Conservation (phyloP, 2,797 vertebrate species). For the Enteromius viviparus region DNA sequence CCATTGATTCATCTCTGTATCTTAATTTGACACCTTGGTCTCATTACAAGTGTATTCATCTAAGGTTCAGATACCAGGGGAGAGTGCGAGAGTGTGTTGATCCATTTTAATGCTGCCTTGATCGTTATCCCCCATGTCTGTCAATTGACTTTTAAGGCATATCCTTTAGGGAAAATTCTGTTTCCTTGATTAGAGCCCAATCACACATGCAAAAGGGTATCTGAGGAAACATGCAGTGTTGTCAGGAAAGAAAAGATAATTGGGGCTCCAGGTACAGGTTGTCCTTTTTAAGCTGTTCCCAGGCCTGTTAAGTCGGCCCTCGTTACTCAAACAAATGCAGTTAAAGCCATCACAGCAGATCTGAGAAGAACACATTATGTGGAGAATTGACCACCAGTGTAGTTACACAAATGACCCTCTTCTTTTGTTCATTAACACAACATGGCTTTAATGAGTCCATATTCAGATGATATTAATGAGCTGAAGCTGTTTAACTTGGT, state of each 20-base stretch:
- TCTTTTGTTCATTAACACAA: slow-evolving; percentile 25
- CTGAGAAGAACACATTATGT: slow-evolving; percentile 12
- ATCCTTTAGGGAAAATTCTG: slow-evolving; percentile 54
- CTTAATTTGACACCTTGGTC: slow-evolving; percentile 49
- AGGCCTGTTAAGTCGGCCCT: slow-evolving; percentile 10
- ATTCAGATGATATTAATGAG: slow-evolving; percentile 46
- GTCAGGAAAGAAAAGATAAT: slow-evolving; percentile 41
- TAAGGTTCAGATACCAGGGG: slow-evolving; percentile 41
- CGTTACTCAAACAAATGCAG: slow-evolving; percentile 30
- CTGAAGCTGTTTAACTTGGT: slow-evolving; percentile 35
- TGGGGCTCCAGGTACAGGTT: slow-evolving; percentile 40
- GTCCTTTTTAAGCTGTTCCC: slow-evolving; percentile 31
- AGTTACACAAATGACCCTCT: slow-evolving; percentile 4
- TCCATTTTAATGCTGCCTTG: slow-evolving; percentile 56
- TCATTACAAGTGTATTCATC: slow-evolving; percentile 39
- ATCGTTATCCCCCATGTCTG: slow-evolving; percentile 54
- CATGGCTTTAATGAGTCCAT: slow-evolving; percentile 36
- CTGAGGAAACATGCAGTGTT: slow-evolving; percentile 46
- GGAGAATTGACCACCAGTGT: slow-evolving; percentile 7
- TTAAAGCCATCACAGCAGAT: slow-evolving; percentile 14
- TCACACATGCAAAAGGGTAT: slow-evolving; percentile 48
- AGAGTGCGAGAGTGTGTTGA: slow-evolving; percentile 34
- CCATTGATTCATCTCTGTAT: slow-evolving; percentile 42
- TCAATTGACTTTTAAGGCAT: slow-evolving; percentile 53
- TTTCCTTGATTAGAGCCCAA: slow-evolving; percentile 57